Evolutionary conservation across 2,113 vertebrate species (phyloP).

Genomic region (Engraulis encrasicolus): DNA sequence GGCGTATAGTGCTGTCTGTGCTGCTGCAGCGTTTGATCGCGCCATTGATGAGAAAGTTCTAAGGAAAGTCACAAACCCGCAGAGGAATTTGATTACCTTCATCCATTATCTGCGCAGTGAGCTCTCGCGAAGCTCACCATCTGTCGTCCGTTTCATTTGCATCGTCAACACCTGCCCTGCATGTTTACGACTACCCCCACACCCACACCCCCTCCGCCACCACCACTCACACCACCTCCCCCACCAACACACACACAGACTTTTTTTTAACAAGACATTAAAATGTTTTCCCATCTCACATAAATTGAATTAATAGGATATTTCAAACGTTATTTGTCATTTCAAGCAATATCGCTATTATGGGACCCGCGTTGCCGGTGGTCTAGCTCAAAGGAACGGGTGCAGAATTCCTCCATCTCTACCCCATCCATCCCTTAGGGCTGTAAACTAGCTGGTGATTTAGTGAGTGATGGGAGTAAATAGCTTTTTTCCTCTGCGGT

Average conservation of each 20-base stretch:
- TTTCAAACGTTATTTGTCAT: conserved; percentile 7
- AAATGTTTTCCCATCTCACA: conserved; percentile 45
- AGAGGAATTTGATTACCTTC: conserved; percentile 99
- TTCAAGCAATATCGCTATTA: neutral
- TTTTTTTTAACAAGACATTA: conserved; percentile 45
- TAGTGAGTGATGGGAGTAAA: neutral
- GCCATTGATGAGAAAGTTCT: conserved; percentile 89
- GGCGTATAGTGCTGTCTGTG: neutral
- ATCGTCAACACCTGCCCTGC: conserved; percentile 99
- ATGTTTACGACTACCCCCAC: conserved; percentile 93
- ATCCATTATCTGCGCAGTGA: conserved; percentile 98
- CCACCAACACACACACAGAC: conserved; percentile 14
- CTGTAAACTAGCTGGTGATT: too few species aligned
- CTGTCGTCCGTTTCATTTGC: conserved; percentile 99
- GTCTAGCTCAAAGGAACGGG: neutral
- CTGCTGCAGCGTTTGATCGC: conserved; percentile 76
- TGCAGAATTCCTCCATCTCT: neutral
- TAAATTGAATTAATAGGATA: conserved; percentile 15
- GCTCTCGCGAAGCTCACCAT: conserved; percentile 95
- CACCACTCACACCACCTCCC: too few species aligned
- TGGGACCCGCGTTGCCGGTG: neutral
- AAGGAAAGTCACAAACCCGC: conserved; percentile 98
- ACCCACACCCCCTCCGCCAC: conserved; percentile 58
- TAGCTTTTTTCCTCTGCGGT: neutral
- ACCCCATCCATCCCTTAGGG: too few species aligned